Conservation (phyloP, 2,797 vertebrate genomes). For the Intellagama lesueurii region DNA sequence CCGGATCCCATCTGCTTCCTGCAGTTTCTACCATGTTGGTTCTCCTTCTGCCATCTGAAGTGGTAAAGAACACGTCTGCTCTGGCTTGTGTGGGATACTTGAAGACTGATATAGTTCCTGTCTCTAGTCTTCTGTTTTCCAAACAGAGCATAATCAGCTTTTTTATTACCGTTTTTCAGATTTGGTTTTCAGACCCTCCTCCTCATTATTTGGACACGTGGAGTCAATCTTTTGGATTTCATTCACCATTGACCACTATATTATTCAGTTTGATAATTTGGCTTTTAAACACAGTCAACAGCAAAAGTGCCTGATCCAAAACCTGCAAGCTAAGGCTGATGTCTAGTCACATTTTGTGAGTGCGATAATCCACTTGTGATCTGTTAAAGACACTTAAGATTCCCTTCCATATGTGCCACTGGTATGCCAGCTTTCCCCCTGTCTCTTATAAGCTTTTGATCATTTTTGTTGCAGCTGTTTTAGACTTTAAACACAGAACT, state of each 20-base stretch:
- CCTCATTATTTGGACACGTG: background rate
- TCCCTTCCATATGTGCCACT: background rate
- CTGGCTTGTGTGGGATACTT: background rate
- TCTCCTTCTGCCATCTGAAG: background rate
- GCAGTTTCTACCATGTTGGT: background rate
- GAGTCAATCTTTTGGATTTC: background rate
- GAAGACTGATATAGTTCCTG: background rate
- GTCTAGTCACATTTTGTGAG: too few relatives aligned
- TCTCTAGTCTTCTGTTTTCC: background rate
- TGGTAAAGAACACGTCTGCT: background rate
- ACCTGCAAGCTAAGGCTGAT: too few relatives aligned
- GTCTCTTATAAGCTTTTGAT: background rate
- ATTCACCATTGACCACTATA: too few relatives aligned
- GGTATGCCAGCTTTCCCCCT: background rate
- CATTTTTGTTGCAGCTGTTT: background rate
- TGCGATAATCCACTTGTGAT: background rate
- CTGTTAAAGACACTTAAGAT: background rate
- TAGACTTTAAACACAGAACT: background rate
- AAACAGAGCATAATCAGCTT: background rate
- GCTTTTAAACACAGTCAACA: background rate
- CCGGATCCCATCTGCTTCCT: background rate
- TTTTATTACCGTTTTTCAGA: background rate
- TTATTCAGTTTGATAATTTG: background rate
- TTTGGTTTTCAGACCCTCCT: background rate
- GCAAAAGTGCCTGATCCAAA: too few relatives aligned